Evolutionary conservation across 1,140 invertebrate species (phyloP), one percentile per base, ranked within the genome.

Genomic region (Patella vulgata): DNA sequence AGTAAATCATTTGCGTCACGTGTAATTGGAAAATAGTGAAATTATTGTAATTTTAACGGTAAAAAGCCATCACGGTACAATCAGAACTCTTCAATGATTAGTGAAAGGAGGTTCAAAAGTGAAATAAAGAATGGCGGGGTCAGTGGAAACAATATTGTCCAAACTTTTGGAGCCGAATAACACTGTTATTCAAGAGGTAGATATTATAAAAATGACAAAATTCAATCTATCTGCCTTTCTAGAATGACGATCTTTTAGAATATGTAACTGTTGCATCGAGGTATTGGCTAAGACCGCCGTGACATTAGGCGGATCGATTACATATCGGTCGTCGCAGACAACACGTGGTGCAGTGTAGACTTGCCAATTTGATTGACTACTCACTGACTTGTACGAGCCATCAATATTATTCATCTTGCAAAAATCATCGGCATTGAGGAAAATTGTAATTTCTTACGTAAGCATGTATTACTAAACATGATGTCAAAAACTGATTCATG

Each of bases 101-200:
- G 25, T 11, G 25, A 28, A 23, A 17, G 17, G 52, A 40, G 23
- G 25, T 23, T 23, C 1, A 39, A 36, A 36, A 54, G 23, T 23
- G 11, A 8, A 23, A 50, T 9, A 12, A 53, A 67, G 65, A 62
- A 77, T 77, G 75, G 75, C 75, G 23, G 59, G 61, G 30, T 6
- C 58, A 11, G 54, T 77, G 21, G 75, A 77, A 67, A 57, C 59
- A 39, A 71, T 77, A 39, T 53, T 77, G 19, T 59, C 54, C 19
- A 59, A 65, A 36, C 68, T 77, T 63, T 56, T 77, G 46, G 67
- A 71, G 33, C 70, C 75, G 4, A 72, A 77, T 59, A 77, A 71
- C 51, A 54, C 55, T 33, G 64, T 68, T 46, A 77, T 77, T 63
- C 69, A 77, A 58, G 60, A 74, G 66, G 75, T 77, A 68, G 53